These are phyloP conservation scores for Stomorhina lunata DNA, from an alignment of 2,888 invertebrate genomes.

Conservation along the genomic window DNA sequence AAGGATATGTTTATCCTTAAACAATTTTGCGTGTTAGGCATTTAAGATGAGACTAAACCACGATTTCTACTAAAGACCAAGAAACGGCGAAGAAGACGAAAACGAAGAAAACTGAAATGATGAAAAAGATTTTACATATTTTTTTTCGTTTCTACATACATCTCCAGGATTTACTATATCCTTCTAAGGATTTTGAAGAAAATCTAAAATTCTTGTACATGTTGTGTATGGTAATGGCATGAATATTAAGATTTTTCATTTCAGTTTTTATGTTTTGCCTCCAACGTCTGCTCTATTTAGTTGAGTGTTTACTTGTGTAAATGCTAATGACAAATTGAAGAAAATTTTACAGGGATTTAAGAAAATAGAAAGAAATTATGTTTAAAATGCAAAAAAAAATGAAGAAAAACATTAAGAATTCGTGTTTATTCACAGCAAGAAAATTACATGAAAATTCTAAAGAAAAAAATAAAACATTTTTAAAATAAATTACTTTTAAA, in stretches of 20 bases:
- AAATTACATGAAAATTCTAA: background rate
- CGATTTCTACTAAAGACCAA: background rate
- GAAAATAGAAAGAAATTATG: slow-evolving; percentile 38
- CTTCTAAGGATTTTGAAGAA: no score
- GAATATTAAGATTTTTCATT: slow-evolving; percentile 27
- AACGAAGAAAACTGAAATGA: slow-evolving; percentile 5
- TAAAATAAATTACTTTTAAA: slow-evolving; percentile 26
- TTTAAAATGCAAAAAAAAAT: background rate
- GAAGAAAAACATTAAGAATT: no score
- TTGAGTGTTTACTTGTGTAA: slow-evolving; percentile 38
- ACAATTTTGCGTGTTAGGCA: slow-evolving; percentile 58
- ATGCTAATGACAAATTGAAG: slow-evolving; percentile 62
- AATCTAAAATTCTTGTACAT: background rate
- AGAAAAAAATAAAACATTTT: background rate
- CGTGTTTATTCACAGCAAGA: background rate
- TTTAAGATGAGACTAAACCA: slow-evolving; percentile 37
- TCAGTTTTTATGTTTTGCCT: background rate
- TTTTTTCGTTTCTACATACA: background rate
- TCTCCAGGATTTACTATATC: no score
- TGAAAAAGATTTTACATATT: background rate
- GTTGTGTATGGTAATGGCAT: slow-evolving; percentile 30
- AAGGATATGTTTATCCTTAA: slow-evolving; percentile 48
- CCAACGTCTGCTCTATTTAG: no score
- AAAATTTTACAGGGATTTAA: slow-evolving; percentile 48
- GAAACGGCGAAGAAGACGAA: background rate